Evolutionary conservation across 2,113 vertebrate genomes (phyloP).

Genomic region (Chlamydotis undulata): DNA sequence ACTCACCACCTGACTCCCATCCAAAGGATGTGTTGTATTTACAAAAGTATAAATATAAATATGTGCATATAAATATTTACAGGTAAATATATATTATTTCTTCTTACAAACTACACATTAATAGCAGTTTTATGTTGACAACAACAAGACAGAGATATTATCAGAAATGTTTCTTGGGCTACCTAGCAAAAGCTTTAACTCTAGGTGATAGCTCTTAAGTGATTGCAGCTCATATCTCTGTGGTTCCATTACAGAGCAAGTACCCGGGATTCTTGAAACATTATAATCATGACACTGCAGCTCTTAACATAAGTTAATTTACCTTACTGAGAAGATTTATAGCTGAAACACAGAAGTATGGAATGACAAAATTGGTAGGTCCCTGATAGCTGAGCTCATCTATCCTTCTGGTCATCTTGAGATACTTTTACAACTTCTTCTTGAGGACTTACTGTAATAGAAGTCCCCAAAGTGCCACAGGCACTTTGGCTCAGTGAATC

Average conservation of each 20-base stretch:
- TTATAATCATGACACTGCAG: neutral
- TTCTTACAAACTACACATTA: neutral
- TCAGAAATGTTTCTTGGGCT: neutral
- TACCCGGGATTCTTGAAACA: neutral
- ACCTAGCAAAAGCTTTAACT: neutral
- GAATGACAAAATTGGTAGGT: neutral
- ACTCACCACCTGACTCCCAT: neutral
- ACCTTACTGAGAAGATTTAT: neutral
- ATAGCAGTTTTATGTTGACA: neutral
- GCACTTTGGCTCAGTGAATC: neutral
- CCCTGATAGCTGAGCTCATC: neutral
- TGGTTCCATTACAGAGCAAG: neutral
- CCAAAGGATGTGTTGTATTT: neutral
- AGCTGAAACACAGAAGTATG: neutral
- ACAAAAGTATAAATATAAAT: neutral
- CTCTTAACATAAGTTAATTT: conserved; percentile 2
- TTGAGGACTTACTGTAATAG: neutral
- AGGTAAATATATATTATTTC: neutral
- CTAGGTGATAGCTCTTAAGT: neutral
- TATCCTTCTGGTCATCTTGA: neutral
- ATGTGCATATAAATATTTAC: neutral
- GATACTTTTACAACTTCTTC: neutral
- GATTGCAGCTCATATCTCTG: neutral
- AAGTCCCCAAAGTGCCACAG: neutral
- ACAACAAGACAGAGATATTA: neutral